Conservation (phyloP, 2,113 vertebrate species). For the Prochilodus magdalenae region DNA sequence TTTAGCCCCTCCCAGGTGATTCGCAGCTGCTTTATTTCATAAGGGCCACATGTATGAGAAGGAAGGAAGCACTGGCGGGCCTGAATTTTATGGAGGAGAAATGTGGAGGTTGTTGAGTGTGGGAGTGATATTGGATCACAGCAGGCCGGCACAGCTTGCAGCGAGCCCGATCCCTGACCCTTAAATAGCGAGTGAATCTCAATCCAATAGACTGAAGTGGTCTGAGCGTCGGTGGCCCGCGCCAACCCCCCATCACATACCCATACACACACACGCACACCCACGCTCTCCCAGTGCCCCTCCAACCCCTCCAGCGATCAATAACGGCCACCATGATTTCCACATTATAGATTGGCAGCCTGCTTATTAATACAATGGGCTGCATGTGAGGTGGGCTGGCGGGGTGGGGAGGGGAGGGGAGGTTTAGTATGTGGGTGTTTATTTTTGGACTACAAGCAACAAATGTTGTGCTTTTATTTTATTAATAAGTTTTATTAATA, state of each 20-base stretch:
- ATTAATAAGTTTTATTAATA: too few relatives aligned
- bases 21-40: constrained; percentile 65
- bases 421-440: too few relatives aligned
- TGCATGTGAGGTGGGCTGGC: constrained; percentile 37
- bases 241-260: constrained; percentile 51
- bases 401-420: too few relatives aligned
- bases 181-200: constrained; percentile 99
- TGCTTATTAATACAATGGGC: constrained; percentile 90
- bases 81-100: constrained; percentile 88
- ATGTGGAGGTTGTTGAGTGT: constrained; percentile 80
- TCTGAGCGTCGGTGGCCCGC: constrained; percentile 64
- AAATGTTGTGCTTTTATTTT: too few relatives aligned
- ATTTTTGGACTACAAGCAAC: neutral
- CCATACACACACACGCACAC: constrained; percentile 57
- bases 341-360: constrained; percentile 90
- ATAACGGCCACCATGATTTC: constrained; percentile 87
- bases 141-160: constrained; percentile 78
- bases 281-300: constrained; percentile 60
- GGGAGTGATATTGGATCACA: constrained; percentile 87
- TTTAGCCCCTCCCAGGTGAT: constrained; percentile 71
- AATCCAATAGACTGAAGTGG: constrained; percentile 95
- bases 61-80: neutral
- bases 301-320: constrained; percentile 70
- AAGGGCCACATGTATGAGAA: constrained; percentile 53
- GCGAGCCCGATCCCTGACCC: constrained; percentile 92